phyloP scores from a whole-genome alignment of 2,113 vertebrate genomes.

The Gavia stellata region DNA sequence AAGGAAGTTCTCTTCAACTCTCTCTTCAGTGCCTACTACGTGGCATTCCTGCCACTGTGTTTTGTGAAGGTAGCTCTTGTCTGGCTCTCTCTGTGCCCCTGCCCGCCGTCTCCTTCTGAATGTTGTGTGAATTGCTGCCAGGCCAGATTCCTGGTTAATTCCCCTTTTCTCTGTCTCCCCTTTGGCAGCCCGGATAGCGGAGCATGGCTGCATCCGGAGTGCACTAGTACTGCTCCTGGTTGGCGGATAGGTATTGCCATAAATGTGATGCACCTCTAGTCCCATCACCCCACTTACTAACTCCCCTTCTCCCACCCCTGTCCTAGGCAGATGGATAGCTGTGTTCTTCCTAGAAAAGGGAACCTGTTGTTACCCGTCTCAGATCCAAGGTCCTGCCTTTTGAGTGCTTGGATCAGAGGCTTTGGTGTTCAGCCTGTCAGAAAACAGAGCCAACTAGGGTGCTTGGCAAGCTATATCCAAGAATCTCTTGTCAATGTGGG shows the following conservation, averaged over 20 bases:
- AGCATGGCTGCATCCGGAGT: constrained; percentile 77
- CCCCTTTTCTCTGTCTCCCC: constrained; percentile 82
- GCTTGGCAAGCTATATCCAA: constrained; percentile 6
- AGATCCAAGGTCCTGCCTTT: neutral
- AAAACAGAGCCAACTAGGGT: neutral
- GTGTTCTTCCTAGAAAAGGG: constrained; percentile 6
- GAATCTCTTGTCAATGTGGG: neutral
- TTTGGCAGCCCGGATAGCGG: constrained; percentile 80
- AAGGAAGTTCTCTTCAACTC: constrained; percentile 99
- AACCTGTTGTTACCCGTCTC: neutral
- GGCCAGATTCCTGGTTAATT: constrained; percentile 72
- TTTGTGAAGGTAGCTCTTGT: constrained; percentile 89
- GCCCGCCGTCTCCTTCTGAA: constrained; percentile 20
- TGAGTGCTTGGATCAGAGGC: neutral
- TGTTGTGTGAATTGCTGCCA: constrained; percentile 35
- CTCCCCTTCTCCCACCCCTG: constrained; percentile 12
- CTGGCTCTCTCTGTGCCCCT: neutral
- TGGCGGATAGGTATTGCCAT: constrained; percentile 78
- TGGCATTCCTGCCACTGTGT: constrained; percentile 95
- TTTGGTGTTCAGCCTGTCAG: neutral
- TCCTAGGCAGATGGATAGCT: constrained; percentile 29
- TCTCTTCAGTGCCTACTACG: constrained; percentile 97
- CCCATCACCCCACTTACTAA: constrained; percentile 60
- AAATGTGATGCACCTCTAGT: constrained; percentile 73
- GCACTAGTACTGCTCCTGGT: constrained; percentile 77